These are phyloP conservation scores for Apogon talboti DNA, from an alignment of 2,797 vertebrate genomes.

Conservation along the genomic window DNA sequence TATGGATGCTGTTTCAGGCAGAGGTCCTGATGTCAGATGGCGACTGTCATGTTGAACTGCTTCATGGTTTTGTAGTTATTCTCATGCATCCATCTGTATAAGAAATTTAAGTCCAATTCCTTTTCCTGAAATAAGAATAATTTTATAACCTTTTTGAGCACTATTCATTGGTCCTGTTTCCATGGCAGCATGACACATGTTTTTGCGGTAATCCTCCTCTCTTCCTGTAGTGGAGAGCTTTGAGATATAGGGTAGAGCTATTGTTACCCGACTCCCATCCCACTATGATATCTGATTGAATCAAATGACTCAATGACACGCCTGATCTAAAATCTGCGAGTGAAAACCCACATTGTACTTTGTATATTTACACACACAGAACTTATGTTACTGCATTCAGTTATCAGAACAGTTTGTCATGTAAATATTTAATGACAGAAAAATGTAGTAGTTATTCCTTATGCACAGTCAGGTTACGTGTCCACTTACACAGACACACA, in stretches of 20 bases:
- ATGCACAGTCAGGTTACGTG: not conserved
- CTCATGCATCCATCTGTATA: not conserved
- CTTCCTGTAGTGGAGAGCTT: conserved; percentile 60
- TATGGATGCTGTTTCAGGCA: conserved; percentile 28
- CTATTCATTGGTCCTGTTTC: conserved; percentile 71
- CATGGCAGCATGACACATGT: conserved; percentile 79
- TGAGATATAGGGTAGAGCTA: conserved; percentile 51
- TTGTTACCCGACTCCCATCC: conserved; percentile 46
- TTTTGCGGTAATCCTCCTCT: conserved; percentile 72
- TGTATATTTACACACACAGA: conserved; percentile 6
- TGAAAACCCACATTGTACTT: conserved; percentile 6
- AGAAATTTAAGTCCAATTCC: conserved; percentile 40
- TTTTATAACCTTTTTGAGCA: conserved; percentile 59
- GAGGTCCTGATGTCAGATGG: conserved; percentile 32
- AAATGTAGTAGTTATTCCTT: conserved; percentile 6
- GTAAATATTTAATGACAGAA: conserved; percentile 9
- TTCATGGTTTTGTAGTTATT: conserved; percentile 15
- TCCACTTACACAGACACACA: conserved; percentile 9
- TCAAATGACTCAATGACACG: conserved; percentile 29
- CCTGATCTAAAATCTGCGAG: conserved; percentile 27
- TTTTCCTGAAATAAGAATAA: conserved; percentile 40
- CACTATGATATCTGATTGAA: conserved; percentile 38
- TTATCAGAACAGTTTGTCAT: conserved; percentile 12
- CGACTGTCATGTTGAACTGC: conserved; percentile 27
- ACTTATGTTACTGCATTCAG: not conserved